Percentiles rank a stretch among this genome's conserved stretches.
phyloP scores from a whole-genome alignment of 1,140 invertebrate species.

The Drosophila sp. region DNA sequence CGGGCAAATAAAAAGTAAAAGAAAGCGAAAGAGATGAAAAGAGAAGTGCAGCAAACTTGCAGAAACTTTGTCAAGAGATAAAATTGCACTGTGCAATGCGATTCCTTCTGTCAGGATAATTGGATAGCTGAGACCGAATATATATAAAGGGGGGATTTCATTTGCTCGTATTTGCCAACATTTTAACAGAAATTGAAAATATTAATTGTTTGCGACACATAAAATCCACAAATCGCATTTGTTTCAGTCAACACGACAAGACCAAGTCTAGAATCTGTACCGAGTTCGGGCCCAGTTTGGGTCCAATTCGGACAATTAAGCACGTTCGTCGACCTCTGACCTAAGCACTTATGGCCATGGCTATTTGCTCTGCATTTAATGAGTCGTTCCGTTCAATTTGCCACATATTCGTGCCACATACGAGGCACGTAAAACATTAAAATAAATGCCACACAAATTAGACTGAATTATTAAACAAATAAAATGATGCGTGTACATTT shows the following conservation, averaged over 20 bases:
- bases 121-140: constrained; percentile 26
- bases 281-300: not conserved
- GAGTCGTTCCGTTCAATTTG: constrained; percentile 65
- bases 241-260: constrained; percentile 48
- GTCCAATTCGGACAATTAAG: constrained; percentile 62
- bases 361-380: constrained; percentile 73
- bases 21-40: not conserved
- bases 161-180: constrained; percentile 70
- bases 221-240: constrained; percentile 42
- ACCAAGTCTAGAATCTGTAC: constrained; percentile 19
- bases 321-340: constrained; percentile 46
- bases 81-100: constrained; percentile 12
- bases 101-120: constrained; percentile 20
- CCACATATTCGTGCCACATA: constrained; percentile 43
- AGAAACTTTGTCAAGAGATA: constrained; percentile 35
- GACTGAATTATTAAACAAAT: constrained; percentile 4
- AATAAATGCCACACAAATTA: constrained; percentile 55
- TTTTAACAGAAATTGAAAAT: constrained; percentile 69
- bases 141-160: constrained; percentile 32
- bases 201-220: constrained; percentile 67
- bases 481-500: not conserved
- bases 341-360: constrained; percentile 54
- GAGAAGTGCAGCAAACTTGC: constrained; percentile 47
- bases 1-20: constrained; percentile 25
- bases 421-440: constrained; percentile 71